Conservation (phyloP, 1,140 invertebrate genomes). For the Chironomus striatipennis region DNA sequence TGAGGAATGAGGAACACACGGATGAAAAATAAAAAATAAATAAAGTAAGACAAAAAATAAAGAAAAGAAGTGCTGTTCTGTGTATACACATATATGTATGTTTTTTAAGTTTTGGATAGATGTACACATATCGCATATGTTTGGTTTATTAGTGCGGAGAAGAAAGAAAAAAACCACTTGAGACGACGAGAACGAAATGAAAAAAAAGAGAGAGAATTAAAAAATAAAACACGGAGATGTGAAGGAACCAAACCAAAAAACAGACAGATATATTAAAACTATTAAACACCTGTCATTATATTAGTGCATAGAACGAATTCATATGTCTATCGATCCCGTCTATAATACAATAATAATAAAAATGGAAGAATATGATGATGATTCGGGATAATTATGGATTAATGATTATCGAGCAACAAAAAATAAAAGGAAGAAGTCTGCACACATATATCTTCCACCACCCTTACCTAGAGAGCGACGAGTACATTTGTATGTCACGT, state of each 20-base stretch:
- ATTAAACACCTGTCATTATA: slow-evolving; percentile 23
- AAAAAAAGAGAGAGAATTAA: slow-evolving; percentile 17
- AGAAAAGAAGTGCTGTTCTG: background rate
- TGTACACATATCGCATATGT: slow-evolving; percentile 20
- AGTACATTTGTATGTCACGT: slow-evolving; percentile 82
- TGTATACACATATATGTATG: background rate
- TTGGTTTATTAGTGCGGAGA: slow-evolving; percentile 22
- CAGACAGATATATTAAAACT: slow-evolving; percentile 22
- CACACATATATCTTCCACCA: slow-evolving; percentile 24
- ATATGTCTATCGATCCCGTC: background rate
- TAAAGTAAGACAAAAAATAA: slow-evolving; percentile 11
- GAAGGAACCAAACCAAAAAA: background rate
- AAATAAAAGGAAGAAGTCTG: slow-evolving; percentile 26
- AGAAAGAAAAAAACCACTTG: slow-evolving; percentile 2
- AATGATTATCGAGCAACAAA: background rate
- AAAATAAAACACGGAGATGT: background rate
- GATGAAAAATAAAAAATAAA: background rate
- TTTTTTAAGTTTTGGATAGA: background rate
- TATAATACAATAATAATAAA: background rate
- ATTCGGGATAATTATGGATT: slow-evolving; percentile 24
- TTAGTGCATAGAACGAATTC: background rate
- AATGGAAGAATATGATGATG: slow-evolving; percentile 17
- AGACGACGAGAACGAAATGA: background rate
- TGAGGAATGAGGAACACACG: slow-evolving; percentile 2
- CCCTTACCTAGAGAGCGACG: slow-evolving; percentile 55